Percentiles rank a stretch among this genome's conserved stretches.
These are phyloP conservation scores for Girardia tigrina DNA, from an alignment of 2,888 invertebrate genomes.

Conservation along the genomic window DNA sequence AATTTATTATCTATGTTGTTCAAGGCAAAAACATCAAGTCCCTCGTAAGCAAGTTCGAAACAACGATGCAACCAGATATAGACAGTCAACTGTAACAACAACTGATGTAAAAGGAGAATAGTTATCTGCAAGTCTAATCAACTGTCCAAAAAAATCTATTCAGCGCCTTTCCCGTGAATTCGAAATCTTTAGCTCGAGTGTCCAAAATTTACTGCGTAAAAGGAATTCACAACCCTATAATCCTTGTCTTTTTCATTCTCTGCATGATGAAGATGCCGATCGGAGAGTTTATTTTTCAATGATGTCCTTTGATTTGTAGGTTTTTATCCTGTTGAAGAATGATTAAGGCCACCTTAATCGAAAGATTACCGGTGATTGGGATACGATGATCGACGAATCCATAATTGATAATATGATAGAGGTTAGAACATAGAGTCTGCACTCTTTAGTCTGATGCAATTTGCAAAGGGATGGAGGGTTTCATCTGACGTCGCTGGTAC, in stretches of 20 bases:
- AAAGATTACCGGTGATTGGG: too few relatives aligned
- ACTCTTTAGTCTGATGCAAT: too few relatives aligned
- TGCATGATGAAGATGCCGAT: conserved; percentile 26
- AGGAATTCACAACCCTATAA: neutral
- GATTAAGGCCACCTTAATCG: too few relatives aligned
- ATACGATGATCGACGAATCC: too few relatives aligned
- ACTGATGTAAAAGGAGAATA: conserved; percentile 26
- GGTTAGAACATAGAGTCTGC: too few relatives aligned
- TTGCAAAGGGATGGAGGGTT: too few relatives aligned
- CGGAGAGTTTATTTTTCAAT: neutral
- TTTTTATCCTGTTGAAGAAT: too few relatives aligned
- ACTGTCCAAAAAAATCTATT: neutral
- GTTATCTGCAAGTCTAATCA: neutral
- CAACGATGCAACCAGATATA: too few relatives aligned
- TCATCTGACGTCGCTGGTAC: too few relatives aligned
- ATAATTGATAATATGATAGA: too few relatives aligned
- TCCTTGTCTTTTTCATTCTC: conserved; percentile 10
- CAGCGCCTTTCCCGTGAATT: conserved; percentile 5
- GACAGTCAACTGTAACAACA: too few relatives aligned
- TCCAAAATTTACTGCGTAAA: conserved; percentile 21
- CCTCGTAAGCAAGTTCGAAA: conserved; percentile 12
- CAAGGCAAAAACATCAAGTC: conserved; percentile 28
- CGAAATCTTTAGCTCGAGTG: neutral
- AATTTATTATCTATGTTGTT: conserved; percentile 21
- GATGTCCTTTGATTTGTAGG: too few relatives aligned